Conservation (phyloP, 1,140 invertebrate species). For the Armadillidium nasatum region DNA sequence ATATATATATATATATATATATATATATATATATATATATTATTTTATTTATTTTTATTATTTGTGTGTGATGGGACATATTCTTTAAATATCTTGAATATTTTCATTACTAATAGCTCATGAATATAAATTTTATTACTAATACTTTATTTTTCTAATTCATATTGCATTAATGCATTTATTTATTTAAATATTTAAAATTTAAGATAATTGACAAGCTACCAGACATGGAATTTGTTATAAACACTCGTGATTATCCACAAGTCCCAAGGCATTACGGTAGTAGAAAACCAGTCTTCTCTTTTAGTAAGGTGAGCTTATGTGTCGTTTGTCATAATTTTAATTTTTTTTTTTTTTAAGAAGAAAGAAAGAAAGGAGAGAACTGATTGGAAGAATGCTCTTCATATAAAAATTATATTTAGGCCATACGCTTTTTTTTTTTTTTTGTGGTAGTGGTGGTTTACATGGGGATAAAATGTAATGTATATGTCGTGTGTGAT, state of each 20-base stretch:
- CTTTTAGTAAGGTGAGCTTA: slow-evolving; percentile 80
- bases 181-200: not conserved
- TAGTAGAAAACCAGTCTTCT: slow-evolving; percentile 73
- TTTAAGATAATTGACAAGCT: slow-evolving; percentile 56
- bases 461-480: no score
- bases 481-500: no score
- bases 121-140: no score
- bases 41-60: slow-evolving; percentile 8
- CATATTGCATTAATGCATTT: not conserved
- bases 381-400: not conserved
- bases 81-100: no score
- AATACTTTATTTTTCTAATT: no score
- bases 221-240: slow-evolving; percentile 76
- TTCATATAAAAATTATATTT: not conserved
- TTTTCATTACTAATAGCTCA: no score
- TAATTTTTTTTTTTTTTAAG: not conserved
- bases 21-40: not conserved
- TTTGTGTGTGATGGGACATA: no score
- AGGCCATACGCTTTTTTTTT: no score
- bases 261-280: slow-evolving; percentile 66
- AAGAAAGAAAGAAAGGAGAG: not conserved
- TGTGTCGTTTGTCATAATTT: not conserved
- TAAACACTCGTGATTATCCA: slow-evolving; percentile 91
- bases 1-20: not conserved
- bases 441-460: no score